Percentiles rank a stretch among this genome's conserved stretches.
These are phyloP conservation scores for Fistularia commersonii DNA, from an alignment of 2,797 vertebrate genomes.

Conservation along the genomic window DNA sequence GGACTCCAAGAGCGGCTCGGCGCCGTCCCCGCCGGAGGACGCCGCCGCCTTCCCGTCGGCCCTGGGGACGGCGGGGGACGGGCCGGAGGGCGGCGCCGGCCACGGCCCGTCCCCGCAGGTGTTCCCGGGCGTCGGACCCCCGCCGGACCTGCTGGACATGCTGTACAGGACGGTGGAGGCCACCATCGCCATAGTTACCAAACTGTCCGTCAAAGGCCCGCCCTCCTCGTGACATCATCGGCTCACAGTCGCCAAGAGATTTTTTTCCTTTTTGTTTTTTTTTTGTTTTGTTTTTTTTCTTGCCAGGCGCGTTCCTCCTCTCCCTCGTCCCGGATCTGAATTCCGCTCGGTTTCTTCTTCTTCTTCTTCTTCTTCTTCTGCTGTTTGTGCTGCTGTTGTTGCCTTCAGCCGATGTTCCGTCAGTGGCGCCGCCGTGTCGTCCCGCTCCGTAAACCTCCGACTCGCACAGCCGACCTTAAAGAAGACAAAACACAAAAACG, in stretches of 20 bases:
- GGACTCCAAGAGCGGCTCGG: constrained; percentile 63
- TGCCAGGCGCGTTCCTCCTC: constrained; percentile 4
- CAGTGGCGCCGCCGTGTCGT: constrained; percentile 29
- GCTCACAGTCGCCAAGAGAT: constrained; percentile 35
- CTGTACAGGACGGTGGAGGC: constrained; percentile 96
- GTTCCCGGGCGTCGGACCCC: constrained; percentile 76
- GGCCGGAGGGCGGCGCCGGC: constrained; percentile 76
- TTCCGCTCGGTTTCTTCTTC: too few relatives aligned
- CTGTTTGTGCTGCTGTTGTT: constrained; percentile 51
- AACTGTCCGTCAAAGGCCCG: constrained; percentile 87
- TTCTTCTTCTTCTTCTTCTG: constrained; percentile 11
- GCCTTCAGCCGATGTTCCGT: constrained; percentile 64
- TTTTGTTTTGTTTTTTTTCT: constrained; percentile 2
- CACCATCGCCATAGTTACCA: constrained; percentile 90
- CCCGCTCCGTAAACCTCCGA: constrained; percentile 22
- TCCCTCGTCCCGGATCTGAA: constrained; percentile 1
- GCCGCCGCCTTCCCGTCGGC: constrained; percentile 71
- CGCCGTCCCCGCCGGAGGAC: constrained; percentile 68
- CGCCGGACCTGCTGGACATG: constrained; percentile 93
- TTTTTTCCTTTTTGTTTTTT: constrained; percentile 1
- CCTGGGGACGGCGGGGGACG: constrained; percentile 73
- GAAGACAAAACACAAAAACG: constrained; percentile 33
- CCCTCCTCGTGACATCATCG: constrained; percentile 89
- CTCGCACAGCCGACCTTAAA: constrained; percentile 53
- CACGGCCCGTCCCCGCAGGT: constrained; percentile 77